These are phyloP conservation scores for Microvelia longipes DNA, from an alignment of 1,140 invertebrate species.

Conservation along the genomic window DNA sequence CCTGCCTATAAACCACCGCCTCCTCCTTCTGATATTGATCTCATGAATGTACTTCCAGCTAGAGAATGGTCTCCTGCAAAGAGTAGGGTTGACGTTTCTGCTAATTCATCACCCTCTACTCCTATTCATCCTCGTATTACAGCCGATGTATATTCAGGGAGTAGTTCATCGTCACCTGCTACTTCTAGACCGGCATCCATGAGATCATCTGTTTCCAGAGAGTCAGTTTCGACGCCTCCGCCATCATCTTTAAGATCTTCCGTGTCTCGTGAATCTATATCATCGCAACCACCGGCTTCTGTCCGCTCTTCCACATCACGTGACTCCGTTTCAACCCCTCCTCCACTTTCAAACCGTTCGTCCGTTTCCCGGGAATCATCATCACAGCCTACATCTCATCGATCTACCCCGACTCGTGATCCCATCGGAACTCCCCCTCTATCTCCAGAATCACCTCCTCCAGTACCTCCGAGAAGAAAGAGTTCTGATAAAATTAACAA, in stretches of 20 bases:
- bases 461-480: conserved; percentile 39
- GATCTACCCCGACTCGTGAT: conserved; percentile 25
- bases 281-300: neutral
- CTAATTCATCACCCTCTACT: neutral
- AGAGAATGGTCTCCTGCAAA: neutral
- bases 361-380: neutral
- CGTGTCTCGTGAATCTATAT: conserved; percentile 19
- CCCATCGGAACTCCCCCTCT: neutral
- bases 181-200: conserved; percentile 18
- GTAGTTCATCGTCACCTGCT: conserved; percentile 34
- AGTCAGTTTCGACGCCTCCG: neutral
- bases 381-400: conserved; percentile 20
- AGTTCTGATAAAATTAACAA: conserved; percentile 32
- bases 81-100: neutral
- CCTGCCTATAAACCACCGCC: conserved; percentile 8
- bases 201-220: conserved; percentile 25
- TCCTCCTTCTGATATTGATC: neutral
- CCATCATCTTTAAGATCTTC: conserved; percentile 23
- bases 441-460: conserved; percentile 28
- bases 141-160: neutral
- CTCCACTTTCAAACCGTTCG: neutral
- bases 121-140: neutral
- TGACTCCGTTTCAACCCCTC: conserved; percentile 2
- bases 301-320: neutral
- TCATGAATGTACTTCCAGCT: neutral